Evolutionary conservation across 1,140 invertebrate species (phyloP), one percentile per base, ranked within the genome.

Genomic region (Idris sp.): DNA sequence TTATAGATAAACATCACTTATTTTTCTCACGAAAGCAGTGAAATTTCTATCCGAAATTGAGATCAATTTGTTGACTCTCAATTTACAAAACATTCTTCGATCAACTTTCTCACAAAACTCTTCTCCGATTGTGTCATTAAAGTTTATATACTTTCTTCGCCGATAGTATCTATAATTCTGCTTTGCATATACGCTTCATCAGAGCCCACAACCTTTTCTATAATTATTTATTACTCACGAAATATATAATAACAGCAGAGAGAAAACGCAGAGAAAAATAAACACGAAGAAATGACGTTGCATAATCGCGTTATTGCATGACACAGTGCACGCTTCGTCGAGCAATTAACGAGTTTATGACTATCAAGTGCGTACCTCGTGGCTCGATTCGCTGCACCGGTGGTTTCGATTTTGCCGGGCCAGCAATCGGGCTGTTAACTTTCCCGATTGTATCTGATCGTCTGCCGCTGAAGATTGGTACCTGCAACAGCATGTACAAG

Each of bases 371-470:
- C 77, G 80, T 74, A 83, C 83, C 79, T 84, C 61, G 78, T 43
- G 72, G 14, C 33, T 68, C 46, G 58, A 76, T 49, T 53, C 74
- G 76, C 14, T 80, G 74, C 65, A 59, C 58, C 74, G 74, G 18
- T 72, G 79, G 36, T 73, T 76, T 48, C 73, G 80, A 74, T 79
- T 80, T 33, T 78, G 77, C 82, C 82, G 83, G 36, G 78, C 78
- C 36, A 82, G 76, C 26, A 86, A 74, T 19, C 82, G 79, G n/a
- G 82, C 83, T 48, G 82, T 81, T 46, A 83, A 75, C 59, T 85
- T 83, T 18, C 81, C 82, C 6, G 84, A 79, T 62, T 79, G 79
- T 61, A 83, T 74, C 31, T 79, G 79, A 18, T 83, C 79, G 19
- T 68, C 71, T 13, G 76, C 49, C 8, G 75, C 73, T 49, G 71